These are phyloP conservation scores for Sebastes goodei DNA, from an alignment of 2,797 vertebrate genomes.

Conservation along the genomic window DNA sequence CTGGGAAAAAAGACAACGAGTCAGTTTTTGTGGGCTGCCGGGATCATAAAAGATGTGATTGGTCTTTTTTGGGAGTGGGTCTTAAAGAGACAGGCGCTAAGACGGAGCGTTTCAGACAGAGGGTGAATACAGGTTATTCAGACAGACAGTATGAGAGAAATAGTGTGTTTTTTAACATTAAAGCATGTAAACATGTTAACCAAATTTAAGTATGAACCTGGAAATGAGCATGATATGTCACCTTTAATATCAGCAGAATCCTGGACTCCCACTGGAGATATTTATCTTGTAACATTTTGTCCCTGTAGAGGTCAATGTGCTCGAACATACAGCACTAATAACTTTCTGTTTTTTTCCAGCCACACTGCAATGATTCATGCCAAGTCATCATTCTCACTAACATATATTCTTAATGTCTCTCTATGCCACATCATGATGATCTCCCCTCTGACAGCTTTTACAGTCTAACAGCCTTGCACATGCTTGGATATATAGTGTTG, in stretches of 20 bases:
- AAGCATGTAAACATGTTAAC: too few species aligned
- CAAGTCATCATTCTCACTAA: slow-evolving; percentile 11
- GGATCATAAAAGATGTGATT: too few species aligned
- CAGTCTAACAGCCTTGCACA: slow-evolving; percentile 18
- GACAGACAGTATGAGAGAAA: fast-evolving
- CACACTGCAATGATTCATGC: slow-evolving; percentile 12
- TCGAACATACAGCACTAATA: slow-evolving; percentile 11
- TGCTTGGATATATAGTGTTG: slow-evolving; percentile 32
- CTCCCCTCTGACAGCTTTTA: slow-evolving; percentile 37
- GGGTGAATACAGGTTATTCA: too few species aligned
- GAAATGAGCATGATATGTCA: too few species aligned
- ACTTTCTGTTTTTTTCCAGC: neutral
- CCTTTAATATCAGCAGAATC: neutral
- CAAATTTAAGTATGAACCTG: too few species aligned
- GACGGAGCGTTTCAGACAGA: too few species aligned
- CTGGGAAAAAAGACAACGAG: too few species aligned
- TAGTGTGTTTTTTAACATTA: too few species aligned
- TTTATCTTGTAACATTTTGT: neutral
- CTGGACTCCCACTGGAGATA: neutral
- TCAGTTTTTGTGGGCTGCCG: too few species aligned
- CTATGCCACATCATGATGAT: slow-evolving; percentile 42
- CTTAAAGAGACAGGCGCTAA: too few species aligned
- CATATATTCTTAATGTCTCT: slow-evolving; percentile 23
- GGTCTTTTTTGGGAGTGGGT: too few species aligned
- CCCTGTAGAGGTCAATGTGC: slow-evolving; percentile 66